Conservation (phyloP, 2,113 vertebrate species). For the Rhabdomys dilectus region DNA sequence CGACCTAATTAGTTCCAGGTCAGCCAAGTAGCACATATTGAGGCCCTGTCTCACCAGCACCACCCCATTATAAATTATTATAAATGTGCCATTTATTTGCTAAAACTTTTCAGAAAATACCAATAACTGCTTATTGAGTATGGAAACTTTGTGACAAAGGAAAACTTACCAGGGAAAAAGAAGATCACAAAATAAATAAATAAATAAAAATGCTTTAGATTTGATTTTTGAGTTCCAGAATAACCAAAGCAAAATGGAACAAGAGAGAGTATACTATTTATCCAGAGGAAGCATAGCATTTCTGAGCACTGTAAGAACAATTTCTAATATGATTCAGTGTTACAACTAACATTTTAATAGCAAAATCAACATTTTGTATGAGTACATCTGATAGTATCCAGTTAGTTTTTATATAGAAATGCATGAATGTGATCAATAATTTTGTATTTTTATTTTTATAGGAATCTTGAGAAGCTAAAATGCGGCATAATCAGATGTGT, state of each 20-base stretch:
- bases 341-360: conserved; percentile 55
- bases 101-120: conserved; percentile 52
- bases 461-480: conserved; percentile 81
- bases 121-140: conserved; percentile 55
- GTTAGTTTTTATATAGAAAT: conserved; percentile 59
- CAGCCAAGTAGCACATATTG: background rate
- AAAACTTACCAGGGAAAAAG: conserved; percentile 22
- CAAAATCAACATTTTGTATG: conserved; percentile 53
- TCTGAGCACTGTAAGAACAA: conserved; percentile 44
- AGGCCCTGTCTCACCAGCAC: background rate
- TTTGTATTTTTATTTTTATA: conserved; percentile 83
- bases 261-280: background rate
- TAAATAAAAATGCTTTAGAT: conserved; percentile 54
- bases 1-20: background rate
- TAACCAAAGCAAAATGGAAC: conserved; percentile 55
- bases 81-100: background rate
- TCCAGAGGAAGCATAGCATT: conserved; percentile 37
- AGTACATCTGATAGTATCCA: conserved; percentile 19
- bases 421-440: conserved; percentile 73
- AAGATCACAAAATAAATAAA: conserved; percentile 8
- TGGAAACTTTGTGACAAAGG: conserved; percentile 36
- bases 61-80: too few relatives aligned
- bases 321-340: conserved; percentile 51
- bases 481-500: conserved; percentile 88
- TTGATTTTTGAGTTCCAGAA: conserved; percentile 49